Percentiles rank a stretch among this genome's conserved stretches.
Conservation (phyloP, 2,113 vertebrate species). For the Hucho hucho region DNA sequence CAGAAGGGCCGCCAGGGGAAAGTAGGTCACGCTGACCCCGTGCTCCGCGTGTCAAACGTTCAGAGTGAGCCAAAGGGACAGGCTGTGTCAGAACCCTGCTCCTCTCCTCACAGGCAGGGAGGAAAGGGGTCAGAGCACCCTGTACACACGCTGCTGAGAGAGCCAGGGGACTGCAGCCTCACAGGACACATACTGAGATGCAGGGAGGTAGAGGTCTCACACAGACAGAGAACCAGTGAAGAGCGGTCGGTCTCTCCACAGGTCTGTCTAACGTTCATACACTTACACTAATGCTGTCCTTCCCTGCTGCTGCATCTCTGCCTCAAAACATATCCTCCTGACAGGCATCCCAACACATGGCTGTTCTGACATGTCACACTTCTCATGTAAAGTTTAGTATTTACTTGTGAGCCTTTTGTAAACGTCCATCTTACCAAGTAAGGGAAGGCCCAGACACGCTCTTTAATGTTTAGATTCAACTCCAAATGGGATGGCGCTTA, state of each 20-base stretch:
- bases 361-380: too few relatives aligned
- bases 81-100: slow-evolving; percentile 42
- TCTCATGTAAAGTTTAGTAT: neutral
- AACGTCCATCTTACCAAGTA: neutral
- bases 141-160: neutral
- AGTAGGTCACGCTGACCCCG: slow-evolving; percentile 72
- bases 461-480: neutral
- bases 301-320: neutral
- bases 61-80: slow-evolving; percentile 73
- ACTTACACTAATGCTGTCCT: too few relatives aligned
- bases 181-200: neutral
- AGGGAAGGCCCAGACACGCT: neutral
- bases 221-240: too few relatives aligned
- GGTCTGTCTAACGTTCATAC: neutral
- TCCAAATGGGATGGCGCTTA: neutral
- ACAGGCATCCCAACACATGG: too few relatives aligned
- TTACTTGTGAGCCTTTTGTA: neutral
- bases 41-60: slow-evolving; percentile 58
- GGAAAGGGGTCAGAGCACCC: neutral
- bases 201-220: neutral
- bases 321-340: neutral
- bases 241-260: neutral
- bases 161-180: neutral
- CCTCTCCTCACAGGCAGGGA: too few relatives aligned
- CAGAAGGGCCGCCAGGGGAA: neutral